Evolutionary conservation across 2,888 invertebrate genomes (phyloP).

Genomic region (Melitaea athalia): DNA sequence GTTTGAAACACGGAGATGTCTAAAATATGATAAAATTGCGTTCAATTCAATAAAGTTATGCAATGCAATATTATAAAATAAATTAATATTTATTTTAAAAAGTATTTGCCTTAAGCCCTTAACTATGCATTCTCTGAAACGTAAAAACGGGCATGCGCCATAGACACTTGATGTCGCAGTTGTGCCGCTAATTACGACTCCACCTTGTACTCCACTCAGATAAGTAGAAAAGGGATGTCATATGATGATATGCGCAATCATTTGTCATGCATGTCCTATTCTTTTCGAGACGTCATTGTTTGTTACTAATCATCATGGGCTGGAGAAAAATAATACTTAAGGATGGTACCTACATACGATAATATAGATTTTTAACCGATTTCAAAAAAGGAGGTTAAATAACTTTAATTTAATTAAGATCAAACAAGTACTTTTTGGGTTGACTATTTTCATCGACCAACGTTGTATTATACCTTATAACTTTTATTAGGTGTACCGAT

Average conservation of each 20-base stretch:
- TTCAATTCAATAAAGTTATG: background rate
- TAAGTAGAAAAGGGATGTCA: slow-evolving; percentile 24
- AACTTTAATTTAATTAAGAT: too few species aligned
- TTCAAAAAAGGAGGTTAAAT: too few species aligned
- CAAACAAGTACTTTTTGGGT: too few species aligned
- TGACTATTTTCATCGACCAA: too few species aligned
- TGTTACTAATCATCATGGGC: too few species aligned
- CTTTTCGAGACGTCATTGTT: slow-evolving; percentile 14
- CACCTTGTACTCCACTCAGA: slow-evolving; percentile 48
- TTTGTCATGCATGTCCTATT: slow-evolving; percentile 14
- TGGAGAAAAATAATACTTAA: too few species aligned
- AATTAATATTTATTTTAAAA: background rate
- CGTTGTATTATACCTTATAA: too few species aligned
- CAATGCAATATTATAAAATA: background rate
- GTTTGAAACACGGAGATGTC: background rate
- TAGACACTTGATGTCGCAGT: slow-evolving; percentile 57
- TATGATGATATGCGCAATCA: slow-evolving; percentile 39
- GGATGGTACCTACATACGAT: background rate
- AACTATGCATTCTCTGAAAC: slow-evolving; percentile 18
- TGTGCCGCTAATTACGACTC: slow-evolving; percentile 63
- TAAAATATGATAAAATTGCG: background rate
- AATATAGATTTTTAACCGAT: background rate
- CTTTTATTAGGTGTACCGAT: too few species aligned
- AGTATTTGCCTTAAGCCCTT: slow-evolving; percentile 19
- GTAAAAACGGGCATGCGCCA: slow-evolving; percentile 59